Conservation (phyloP, 2,797 vertebrate genomes). For the Mus minutoides region DNA sequence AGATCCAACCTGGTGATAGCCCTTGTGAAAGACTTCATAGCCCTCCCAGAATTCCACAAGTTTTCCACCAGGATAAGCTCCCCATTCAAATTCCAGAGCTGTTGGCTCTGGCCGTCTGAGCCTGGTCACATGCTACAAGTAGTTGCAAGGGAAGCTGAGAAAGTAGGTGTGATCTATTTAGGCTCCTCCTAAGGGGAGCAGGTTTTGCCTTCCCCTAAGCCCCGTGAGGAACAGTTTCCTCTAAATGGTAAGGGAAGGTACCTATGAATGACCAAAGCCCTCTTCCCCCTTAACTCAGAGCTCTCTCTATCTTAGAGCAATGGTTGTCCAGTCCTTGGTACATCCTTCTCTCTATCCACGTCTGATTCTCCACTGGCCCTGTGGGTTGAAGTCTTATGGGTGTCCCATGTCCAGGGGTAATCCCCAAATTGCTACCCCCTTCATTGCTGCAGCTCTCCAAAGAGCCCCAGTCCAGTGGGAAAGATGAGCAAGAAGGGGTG, state of each 20-base stretch:
- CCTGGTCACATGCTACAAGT: neutral
- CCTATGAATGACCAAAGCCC: neutral
- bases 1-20: neutral
- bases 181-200: neutral
- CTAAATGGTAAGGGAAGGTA: neutral
- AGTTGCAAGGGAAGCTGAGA: neutral
- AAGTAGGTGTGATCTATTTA: neutral
- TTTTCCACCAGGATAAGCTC: neutral
- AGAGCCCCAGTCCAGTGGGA: neutral
- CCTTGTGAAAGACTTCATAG: neutral
- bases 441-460: neutral
- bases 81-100: neutral
- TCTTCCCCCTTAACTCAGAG: too few relatives aligned
- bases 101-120: neutral
- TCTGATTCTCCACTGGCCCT: neutral
- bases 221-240: neutral
- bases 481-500: neutral
- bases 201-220: neutral
- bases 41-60: neutral
- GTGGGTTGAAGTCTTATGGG: neutral
- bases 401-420: rapidly evolving
- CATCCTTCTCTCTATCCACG: neutral
- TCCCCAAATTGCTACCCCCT: neutral
- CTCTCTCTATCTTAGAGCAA: neutral
- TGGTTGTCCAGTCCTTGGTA: neutral